Percentiles rank a stretch among this genome's conserved stretches.
Conservation (phyloP, 2,888 invertebrate genomes). For the Macropis europaea region DNA sequence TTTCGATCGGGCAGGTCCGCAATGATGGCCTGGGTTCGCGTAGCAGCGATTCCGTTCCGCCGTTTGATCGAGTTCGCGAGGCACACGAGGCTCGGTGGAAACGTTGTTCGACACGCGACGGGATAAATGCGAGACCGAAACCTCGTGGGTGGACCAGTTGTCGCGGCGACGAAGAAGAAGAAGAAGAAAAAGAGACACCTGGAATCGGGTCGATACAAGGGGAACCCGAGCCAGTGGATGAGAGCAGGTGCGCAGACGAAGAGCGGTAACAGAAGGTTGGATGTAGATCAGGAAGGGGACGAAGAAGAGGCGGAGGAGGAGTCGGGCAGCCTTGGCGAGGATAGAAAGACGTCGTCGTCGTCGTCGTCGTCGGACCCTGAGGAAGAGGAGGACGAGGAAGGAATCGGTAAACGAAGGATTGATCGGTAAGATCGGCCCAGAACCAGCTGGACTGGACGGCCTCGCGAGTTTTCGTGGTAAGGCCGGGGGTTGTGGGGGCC, state of each 20-base stretch:
- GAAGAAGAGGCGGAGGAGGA: slow-evolving; percentile 34
- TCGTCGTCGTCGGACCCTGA: too few species aligned
- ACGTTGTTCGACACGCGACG: slow-evolving; percentile 45
- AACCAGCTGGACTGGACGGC: slow-evolving; percentile 61
- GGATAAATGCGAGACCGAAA: slow-evolving; percentile 58
- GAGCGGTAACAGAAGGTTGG: slow-evolving; percentile 32
- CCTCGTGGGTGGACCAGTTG: slow-evolving; percentile 50
- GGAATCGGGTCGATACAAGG: slow-evolving; percentile 27
- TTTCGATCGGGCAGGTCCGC: slow-evolving; percentile 48
- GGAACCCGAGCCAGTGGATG: slow-evolving; percentile 26
- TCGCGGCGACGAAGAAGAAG: slow-evolving; percentile 53
- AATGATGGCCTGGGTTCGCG: slow-evolving; percentile 65
- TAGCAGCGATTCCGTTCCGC: slow-evolving; percentile 41
- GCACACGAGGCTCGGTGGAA: slow-evolving; percentile 23
- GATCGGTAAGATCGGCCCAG: slow-evolving; percentile 43
- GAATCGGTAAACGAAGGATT: slow-evolving; percentile 16
- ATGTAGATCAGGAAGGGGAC: slow-evolving; percentile 41
- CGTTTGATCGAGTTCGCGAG: slow-evolving; percentile 39
- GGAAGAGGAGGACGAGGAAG: slow-evolving; percentile 42
- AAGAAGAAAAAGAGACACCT: slow-evolving; percentile 42
- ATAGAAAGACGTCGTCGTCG: neutral
- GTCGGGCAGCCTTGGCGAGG: slow-evolving; percentile 1
- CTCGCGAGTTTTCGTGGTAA: slow-evolving; percentile 66
- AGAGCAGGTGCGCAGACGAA: slow-evolving; percentile 28
- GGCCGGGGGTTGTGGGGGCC: slow-evolving; percentile 72